Percentiles rank a stretch among this genome's conserved stretches.
phyloP scores from a whole-genome alignment of 92 coral and sea anemone genomes.

The Paragorgia papillata region DNA sequence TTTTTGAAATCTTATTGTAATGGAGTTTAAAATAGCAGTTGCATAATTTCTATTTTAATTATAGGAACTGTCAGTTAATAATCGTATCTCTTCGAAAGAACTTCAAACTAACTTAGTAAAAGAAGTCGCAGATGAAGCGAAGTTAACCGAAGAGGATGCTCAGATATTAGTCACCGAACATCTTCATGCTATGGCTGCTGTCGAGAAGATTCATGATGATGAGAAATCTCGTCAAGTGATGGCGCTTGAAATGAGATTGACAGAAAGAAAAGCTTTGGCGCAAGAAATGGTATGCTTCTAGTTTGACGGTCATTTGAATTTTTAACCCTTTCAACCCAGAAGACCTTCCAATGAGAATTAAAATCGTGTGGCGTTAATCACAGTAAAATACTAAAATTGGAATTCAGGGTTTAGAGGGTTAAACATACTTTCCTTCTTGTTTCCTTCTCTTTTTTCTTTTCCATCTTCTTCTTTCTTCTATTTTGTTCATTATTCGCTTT shows the following conservation, averaged over 20 bases:
- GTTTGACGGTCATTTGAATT: not conserved
- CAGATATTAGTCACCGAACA: slow-evolving; percentile 69
- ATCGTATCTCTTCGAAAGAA: slow-evolving; percentile 83
- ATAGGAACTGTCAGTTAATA: slow-evolving; percentile 88
- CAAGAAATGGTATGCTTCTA: slow-evolving; percentile 59
- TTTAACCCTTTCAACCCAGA: no score
- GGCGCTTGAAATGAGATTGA: slow-evolving; percentile 93
- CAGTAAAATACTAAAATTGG: no score
- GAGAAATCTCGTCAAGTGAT: slow-evolving; percentile 84
- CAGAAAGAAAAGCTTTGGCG: slow-evolving; percentile 85
- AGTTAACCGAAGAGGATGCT: slow-evolving; percentile 80
- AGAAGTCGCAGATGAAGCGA: slow-evolving; percentile 71
- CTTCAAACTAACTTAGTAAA: slow-evolving; percentile 78
- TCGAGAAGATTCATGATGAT: slow-evolving; percentile 86
- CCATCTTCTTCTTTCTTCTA: no score
- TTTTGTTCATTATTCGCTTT: no score
- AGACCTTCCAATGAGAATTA: no score
- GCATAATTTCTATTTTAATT: not conserved
- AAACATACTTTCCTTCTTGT: no score
- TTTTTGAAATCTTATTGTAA: no score
- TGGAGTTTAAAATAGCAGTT: not conserved
- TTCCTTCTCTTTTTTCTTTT: no score
- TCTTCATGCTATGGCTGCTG: slow-evolving; percentile 77
- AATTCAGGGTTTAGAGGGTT: no score
- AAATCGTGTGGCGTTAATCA: no score